phyloP scores from a whole-genome alignment of 2,888 invertebrate species.

The Lutraria lutraria region DNA sequence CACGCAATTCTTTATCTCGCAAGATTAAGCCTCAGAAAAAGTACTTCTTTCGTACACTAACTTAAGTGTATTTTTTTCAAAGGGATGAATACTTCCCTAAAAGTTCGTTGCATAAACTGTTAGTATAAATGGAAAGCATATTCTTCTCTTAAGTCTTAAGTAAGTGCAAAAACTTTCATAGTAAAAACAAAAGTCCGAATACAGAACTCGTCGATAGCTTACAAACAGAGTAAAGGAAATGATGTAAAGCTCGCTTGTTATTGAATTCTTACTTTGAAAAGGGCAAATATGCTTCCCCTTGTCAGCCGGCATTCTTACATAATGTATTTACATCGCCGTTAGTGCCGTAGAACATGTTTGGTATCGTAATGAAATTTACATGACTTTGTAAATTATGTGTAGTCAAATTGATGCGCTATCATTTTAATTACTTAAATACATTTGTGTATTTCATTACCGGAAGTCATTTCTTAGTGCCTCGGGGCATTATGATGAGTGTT shows the following conservation, averaged over 20 bases:
- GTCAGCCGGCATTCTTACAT: neutral
- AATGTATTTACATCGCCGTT: neutral
- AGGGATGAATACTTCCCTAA: too few species aligned
- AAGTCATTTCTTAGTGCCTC: neutral
- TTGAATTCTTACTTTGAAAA: conserved; percentile 15
- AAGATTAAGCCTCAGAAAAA: neutral
- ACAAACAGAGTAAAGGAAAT: neutral
- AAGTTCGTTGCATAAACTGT: too few species aligned
- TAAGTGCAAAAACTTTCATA: too few species aligned
- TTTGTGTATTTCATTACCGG: conserved; percentile 30
- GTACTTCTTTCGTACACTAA: too few species aligned
- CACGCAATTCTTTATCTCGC: neutral
- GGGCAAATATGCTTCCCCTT: neutral
- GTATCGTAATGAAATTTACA: neutral
- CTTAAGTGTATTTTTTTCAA: too few species aligned
- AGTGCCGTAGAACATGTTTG: neutral
- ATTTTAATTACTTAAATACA: conserved; percentile 2
- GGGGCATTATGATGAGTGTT: conserved; percentile 4
- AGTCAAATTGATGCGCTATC: neutral
- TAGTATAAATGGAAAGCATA: too few species aligned
- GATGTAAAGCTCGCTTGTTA: too few species aligned
- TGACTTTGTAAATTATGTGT: neutral
- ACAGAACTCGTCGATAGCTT: neutral
- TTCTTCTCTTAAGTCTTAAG: too few species aligned
- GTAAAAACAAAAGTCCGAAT: too few species aligned